Base-by-base conservation (phyloP, 2,888 invertebrate genomes). In the Priocnemis perturbator region DNA sequence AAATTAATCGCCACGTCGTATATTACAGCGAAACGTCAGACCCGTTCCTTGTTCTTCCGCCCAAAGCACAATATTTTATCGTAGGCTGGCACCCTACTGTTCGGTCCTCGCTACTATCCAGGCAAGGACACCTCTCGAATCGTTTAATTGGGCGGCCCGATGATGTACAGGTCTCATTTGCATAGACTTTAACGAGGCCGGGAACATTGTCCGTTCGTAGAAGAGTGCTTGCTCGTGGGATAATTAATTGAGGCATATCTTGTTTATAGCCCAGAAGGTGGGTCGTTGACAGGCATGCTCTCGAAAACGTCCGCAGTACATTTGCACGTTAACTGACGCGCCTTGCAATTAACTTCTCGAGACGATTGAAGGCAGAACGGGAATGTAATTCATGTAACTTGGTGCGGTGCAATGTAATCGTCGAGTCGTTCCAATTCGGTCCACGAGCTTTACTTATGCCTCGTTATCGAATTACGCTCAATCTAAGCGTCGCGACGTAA, bases 101-200 rank as follows among this genome's bases (percentile, higher is more conserved):
- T 26, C 26, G 26, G 26, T 26, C 11, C 37, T 2, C 37, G 37
- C 37, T 37, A 37, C 37, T 37, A 37, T 37, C 11, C 37, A 11
- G 37, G 37, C 37, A 37, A 37, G 37, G 37, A 37, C 53, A 21
- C 23, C 23, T 21, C 23, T 53, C 23, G 53, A 21, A 21, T 20
- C 26, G 48, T 61, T 74, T 62, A 53, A 67, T 74, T 67, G 60
- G 65, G 23, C 59, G 37, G 50, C 50, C 17, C 60, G 59, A 44
- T 60, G 66, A 63, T 64, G 69, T 66, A 66, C 69, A 52, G 64
- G 64, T 75, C 58, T 68, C 57, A 64, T 68, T 64, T 71, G 71
- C 67, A 63, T 63, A 50, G 44, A 30, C 26, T 66, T 61, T 68
- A 67, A 75, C 55, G 59, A 72, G 62, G 64, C 73, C 61, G 62